Evolutionary conservation across 1,140 invertebrate species (phyloP).

Genomic region (Drosophila nigrodunni): DNA sequence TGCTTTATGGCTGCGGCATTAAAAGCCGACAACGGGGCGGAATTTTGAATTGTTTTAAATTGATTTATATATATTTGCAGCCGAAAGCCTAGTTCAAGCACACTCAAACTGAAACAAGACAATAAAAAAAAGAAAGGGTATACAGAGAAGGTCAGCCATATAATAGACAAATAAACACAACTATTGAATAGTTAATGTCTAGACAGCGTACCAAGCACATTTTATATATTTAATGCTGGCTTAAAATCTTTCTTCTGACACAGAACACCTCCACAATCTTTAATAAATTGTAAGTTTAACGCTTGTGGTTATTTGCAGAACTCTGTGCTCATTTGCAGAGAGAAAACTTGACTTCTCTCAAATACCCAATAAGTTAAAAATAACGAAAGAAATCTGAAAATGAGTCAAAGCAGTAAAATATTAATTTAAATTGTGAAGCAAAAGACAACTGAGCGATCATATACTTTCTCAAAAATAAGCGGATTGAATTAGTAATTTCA

Average conservation of each 20-base stretch:
- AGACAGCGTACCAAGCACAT: neutral
- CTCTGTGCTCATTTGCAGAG: too few species aligned
- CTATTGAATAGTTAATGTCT: neutral
- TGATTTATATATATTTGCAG: slow-evolving; percentile 35
- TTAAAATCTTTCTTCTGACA: neutral
- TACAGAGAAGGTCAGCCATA: slow-evolving; percentile 32
- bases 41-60: slow-evolving; percentile 32
- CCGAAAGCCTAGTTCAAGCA: slow-evolving; percentile 22
- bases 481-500: neutral
- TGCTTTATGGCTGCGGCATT: slow-evolving; percentile 5
- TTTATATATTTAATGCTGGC: neutral
- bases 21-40: slow-evolving; percentile 25
- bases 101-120: slow-evolving; percentile 21
- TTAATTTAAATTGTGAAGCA: slow-evolving; percentile 2
- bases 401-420: slow-evolving; percentile 11
- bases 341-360: neutral
- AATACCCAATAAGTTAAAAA: neutral
- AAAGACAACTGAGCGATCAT: neutral
- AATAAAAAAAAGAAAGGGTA: slow-evolving; percentile 22
- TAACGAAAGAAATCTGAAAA: slow-evolving; percentile 1
- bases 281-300: too few species aligned
- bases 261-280: too few species aligned
- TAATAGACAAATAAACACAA: neutral
- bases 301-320: too few species aligned
- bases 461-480: neutral